Conservation (phyloP, 1,140 invertebrate species). For the Panagrolaimus sp. region DNA sequence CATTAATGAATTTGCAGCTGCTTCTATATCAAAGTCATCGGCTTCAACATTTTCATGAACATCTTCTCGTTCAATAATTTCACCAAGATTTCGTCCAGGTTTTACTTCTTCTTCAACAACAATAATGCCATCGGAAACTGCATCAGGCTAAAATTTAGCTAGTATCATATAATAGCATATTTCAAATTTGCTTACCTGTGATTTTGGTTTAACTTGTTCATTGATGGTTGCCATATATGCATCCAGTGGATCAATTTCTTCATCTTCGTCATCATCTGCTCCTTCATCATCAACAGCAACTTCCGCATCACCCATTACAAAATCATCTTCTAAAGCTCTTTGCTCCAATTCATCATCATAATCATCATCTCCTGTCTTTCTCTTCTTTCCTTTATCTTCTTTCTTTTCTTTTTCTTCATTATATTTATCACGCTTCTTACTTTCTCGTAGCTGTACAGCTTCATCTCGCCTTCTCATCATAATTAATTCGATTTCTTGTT, state of each 20-base stretch:
- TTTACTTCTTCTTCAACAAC: conserved; percentile 35
- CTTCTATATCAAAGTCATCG: conserved; percentile 56
- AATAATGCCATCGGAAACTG: conserved; percentile 24
- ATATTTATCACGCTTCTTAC: conserved; percentile 66
- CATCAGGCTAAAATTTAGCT: conserved; percentile 10
- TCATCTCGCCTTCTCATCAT: conserved; percentile 94
- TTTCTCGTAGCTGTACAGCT: conserved; percentile 83
- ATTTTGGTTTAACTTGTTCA: conserved; percentile 16
- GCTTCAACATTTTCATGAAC: conserved; percentile 31
- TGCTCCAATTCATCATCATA: conserved; percentile 67
- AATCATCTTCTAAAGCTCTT: conserved; percentile 61
- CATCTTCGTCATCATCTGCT: conserved; percentile 22
- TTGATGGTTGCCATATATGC: conserved; percentile 79
- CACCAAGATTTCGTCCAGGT: conserved; percentile 46
- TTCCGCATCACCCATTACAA: too few species aligned
- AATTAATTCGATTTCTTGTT: not conserved
- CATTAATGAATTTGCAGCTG: conserved; percentile 37
- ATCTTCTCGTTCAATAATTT: conserved; percentile 55
- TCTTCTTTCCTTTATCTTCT: conserved; percentile 59
- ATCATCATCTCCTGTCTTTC: conserved; percentile 35
- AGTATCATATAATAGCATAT: too few species aligned
- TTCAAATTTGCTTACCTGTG: too few species aligned
- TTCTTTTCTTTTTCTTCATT: conserved; percentile 45
- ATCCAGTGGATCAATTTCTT: conserved; percentile 86
- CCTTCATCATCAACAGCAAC: not conserved